Conservation (phyloP, 2,888 invertebrate genomes). For the Harpagoxenus sublaevis region DNA sequence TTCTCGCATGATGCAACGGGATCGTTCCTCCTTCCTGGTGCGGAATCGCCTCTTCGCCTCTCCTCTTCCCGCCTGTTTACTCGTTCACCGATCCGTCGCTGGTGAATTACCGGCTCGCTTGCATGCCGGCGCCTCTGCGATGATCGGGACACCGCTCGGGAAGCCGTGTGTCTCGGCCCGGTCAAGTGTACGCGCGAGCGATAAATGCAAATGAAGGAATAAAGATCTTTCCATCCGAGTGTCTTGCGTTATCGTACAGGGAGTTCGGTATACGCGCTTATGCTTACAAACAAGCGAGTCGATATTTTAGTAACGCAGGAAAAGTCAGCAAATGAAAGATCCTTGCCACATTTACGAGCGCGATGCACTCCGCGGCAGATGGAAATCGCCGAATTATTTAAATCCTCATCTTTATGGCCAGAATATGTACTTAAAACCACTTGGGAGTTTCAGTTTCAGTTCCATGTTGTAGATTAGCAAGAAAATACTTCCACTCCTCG, state of each 20-base stretch:
- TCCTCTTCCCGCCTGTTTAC: constrained; percentile 12
- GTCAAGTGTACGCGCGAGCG: constrained; percentile 72
- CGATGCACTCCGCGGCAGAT: constrained; percentile 17
- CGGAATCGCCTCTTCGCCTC: not conserved
- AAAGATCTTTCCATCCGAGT: constrained; percentile 56
- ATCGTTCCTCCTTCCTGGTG: not conserved
- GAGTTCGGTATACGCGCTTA: constrained; percentile 38
- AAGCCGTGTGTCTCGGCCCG: constrained; percentile 44
- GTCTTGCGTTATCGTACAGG: constrained; percentile 53
- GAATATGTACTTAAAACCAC: not conserved
- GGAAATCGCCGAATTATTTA: constrained; percentile 51
- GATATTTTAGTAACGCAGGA: constrained; percentile 47
- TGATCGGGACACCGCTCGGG: constrained; percentile 62
- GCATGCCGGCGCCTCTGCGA: constrained; percentile 70
- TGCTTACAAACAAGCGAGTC: constrained; percentile 46
- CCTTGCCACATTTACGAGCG: not conserved
- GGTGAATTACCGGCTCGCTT: constrained; percentile 65
- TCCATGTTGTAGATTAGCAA: constrained; percentile 5
- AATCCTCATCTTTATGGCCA: constrained; percentile 7
- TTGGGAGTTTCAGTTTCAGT: not conserved
- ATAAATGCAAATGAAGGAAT: constrained; percentile 65
- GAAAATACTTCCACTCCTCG: not conserved
- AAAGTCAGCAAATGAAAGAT: constrained; percentile 32
- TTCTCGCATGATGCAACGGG: constrained; percentile 6
- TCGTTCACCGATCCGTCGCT: constrained; percentile 33